These are phyloP conservation scores for Chelonia mydas DNA, from an alignment of 2,797 vertebrate genomes.

Conservation along the genomic window DNA sequence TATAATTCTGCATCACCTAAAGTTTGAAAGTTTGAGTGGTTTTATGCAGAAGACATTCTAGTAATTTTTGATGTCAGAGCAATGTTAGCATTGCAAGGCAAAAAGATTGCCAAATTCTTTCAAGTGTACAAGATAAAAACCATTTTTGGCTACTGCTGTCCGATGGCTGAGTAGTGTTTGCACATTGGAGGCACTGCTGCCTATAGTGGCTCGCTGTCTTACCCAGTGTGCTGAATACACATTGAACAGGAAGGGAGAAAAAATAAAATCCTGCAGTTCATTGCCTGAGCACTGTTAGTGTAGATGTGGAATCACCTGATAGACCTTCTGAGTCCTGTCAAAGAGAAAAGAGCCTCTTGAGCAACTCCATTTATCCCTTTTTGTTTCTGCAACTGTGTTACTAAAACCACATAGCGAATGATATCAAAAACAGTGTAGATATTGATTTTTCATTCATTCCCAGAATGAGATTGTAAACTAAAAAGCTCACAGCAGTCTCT, in stretches of 20 bases:
- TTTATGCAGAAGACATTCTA: no score
- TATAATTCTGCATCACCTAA: neutral
- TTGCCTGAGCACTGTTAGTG: neutral
- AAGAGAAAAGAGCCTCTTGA: no score
- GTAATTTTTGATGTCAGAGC: no score
- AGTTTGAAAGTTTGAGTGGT: neutral
- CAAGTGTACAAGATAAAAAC: neutral
- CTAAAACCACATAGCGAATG: no score
- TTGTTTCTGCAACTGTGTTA: no score
- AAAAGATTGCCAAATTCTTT: neutral
- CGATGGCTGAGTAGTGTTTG: neutral
- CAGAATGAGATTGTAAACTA: neutral
- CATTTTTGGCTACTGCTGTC: neutral
- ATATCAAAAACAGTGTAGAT: no score
- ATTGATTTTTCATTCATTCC: neutral
- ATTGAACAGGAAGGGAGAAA: neutral
- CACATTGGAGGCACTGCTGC: fast-evolving
- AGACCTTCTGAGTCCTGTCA: no score
- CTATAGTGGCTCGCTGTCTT: neutral
- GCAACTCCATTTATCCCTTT: no score
- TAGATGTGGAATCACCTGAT: neutral
- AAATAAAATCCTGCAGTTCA: neutral
- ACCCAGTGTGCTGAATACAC: neutral
- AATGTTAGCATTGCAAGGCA: neutral
- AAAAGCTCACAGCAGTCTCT: neutral